phyloP scores from a whole-genome alignment of 1,140 invertebrate species.

The Lineus longissimus region DNA sequence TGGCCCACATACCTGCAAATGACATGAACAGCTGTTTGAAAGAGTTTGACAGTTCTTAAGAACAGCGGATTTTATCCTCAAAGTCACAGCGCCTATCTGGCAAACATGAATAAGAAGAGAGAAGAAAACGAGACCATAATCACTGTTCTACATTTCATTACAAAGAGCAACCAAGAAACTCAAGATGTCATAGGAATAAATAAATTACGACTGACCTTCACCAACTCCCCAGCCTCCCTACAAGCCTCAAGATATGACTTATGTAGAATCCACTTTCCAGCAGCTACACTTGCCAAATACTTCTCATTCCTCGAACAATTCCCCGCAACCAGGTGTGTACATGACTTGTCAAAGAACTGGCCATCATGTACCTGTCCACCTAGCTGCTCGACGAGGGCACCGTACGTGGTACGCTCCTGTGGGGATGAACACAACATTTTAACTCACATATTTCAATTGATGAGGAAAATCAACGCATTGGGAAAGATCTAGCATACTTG shows the following conservation, averaged over 20 bases:
- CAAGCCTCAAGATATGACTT: slow-evolving; percentile 71
- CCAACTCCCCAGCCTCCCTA: slow-evolving; percentile 61
- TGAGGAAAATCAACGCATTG: too few species aligned
- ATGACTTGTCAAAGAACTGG: slow-evolving; percentile 62
- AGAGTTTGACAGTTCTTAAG: too few species aligned
- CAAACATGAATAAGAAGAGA: too few species aligned
- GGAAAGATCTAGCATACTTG: too few species aligned
- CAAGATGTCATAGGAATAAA: not conserved
- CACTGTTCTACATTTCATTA: too few species aligned
- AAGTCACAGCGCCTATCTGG: too few species aligned
- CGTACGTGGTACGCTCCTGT: slow-evolving; percentile 51
- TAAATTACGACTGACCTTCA: slow-evolving; percentile 59
- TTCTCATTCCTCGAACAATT: slow-evolving; percentile 78
- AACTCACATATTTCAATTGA: not conserved
- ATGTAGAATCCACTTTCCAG: slow-evolving; percentile 83
- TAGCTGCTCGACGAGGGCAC: slow-evolving; percentile 60
- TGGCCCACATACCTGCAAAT: too few species aligned
- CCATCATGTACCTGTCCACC: slow-evolving; percentile 66
- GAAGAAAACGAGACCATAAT: too few species aligned
- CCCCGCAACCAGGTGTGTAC: slow-evolving; percentile 72
- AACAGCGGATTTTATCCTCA: too few species aligned
- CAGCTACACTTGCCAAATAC: slow-evolving; percentile 74
- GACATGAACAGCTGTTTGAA: too few species aligned
- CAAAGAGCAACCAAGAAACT: too few species aligned
- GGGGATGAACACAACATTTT: slow-evolving; percentile 19